A percentile compares a stretch with the other conserved stretches of the same genome.
Conservation (phyloP, 2,797 vertebrate genomes). For the Pangasius mekongensis region DNA sequence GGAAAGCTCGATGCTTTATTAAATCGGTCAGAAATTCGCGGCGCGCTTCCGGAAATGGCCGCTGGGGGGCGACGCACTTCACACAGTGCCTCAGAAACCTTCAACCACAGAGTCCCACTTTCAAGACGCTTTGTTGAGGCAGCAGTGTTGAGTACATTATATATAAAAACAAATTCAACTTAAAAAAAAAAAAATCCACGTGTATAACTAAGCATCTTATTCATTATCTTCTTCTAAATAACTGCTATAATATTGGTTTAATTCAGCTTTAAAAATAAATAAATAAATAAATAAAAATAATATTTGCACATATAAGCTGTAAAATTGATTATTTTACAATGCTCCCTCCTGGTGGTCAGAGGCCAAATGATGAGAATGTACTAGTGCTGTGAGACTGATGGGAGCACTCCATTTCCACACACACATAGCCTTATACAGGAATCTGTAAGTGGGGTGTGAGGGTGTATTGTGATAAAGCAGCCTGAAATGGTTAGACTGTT, state of each 20-base stretch:
- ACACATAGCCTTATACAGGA: neutral
- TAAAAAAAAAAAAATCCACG: neutral
- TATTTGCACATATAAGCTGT: neutral
- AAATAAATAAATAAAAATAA: too few relatives aligned
- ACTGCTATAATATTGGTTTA: neutral
- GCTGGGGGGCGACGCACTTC: slow-evolving; percentile 71
- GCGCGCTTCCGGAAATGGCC: slow-evolving; percentile 39
- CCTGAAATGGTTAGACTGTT: neutral
- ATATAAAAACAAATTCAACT: neutral
- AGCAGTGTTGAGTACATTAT: neutral
- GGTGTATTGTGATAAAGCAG: neutral
- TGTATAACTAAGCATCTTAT: neutral
- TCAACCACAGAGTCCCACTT: slow-evolving; percentile 5
- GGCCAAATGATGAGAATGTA: neutral
- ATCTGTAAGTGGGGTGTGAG: neutral
- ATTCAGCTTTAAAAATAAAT: neutral
- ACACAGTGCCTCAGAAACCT: slow-evolving; percentile 48
- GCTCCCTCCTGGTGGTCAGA: neutral
- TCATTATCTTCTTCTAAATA: neutral
- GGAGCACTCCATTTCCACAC: neutral
- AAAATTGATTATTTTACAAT: neutral
- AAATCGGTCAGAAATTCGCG: neutral
- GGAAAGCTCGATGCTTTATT: neutral
- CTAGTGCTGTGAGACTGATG: neutral
- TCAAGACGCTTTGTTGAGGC: slow-evolving; percentile 7